A percentile compares a stretch with the other conserved stretches of the same genome.
These are phyloP conservation scores for Caenorhabditis sulstoni DNA, from an alignment of 2,888 invertebrate species.

Conservation along the genomic window DNA sequence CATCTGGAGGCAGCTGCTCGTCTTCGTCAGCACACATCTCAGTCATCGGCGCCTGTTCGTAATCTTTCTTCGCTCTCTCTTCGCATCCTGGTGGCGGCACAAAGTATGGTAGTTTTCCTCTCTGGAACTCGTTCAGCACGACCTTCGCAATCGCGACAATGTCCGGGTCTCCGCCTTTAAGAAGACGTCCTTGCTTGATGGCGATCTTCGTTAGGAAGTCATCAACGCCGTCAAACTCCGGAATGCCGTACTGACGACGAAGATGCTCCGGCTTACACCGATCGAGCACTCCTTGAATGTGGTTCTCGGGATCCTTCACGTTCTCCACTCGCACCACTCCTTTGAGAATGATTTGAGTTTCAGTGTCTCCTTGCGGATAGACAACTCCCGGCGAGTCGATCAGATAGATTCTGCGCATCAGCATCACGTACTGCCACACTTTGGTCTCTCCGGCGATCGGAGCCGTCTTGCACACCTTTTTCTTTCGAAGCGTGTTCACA, in stretches of 20 bases:
- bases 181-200: conserved; percentile 89
- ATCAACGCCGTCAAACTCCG: conserved; percentile 88
- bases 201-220: conserved; percentile 95
- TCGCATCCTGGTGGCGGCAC: conserved; percentile 76
- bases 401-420: conserved; percentile 96
- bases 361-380: conserved; percentile 93
- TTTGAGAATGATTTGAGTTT: conserved; percentile 92
- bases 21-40: conserved; percentile 75
- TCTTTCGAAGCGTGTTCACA: conserved; percentile 94
- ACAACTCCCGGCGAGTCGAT: conserved; percentile 99
- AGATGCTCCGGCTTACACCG: conserved; percentile 92
- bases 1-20: conserved; percentile 64
- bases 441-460: conserved; percentile 93
- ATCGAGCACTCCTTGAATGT: conserved; percentile 90
- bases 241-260: conserved; percentile 89
- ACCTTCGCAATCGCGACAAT: conserved; percentile 91
- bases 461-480: conserved; percentile 98
- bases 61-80: conserved; percentile 68
- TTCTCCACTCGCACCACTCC: conserved; percentile 97
- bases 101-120: conserved; percentile 90
- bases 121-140: conserved; percentile 98
- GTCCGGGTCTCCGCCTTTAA: conserved; percentile 98
- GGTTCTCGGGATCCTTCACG: conserved; percentile 94
- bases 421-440: conserved; percentile 98
- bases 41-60: conserved; percentile 75